Base-by-base conservation (phyloP, 2,888 invertebrate genomes). In the Ectropis crepuscularia region DNA sequence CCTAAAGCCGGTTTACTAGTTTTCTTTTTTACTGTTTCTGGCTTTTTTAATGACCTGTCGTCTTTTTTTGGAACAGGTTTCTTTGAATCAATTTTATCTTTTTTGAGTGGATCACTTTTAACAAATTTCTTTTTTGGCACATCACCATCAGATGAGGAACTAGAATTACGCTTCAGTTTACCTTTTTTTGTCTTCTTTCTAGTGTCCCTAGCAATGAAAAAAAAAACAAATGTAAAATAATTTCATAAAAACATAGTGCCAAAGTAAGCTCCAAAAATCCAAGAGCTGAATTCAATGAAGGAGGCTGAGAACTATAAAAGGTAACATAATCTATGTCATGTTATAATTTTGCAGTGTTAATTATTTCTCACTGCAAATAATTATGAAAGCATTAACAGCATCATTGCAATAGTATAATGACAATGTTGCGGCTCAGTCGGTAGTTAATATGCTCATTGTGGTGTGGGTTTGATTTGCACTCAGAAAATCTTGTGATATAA, bases 91-190 rank as follows among this genome's bases (percentile, higher is more conserved):
- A 76, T 85, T 81, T 90, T 92, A 67, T 90, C 92, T 70, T 86
- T 82, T 81, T 93, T 93, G 12, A 82, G 58, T 42, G 79, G 50
- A 64, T 91, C 91, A 71, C 63, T 79, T 87, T 92, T 93, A 28
- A 88, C 74, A 69, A 94, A 91, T 77, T 94, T 94, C 75, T 94
- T 94, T 79, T 93, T 93, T 38, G 89, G 89, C 46, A 92, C 90
- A 71, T 94, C 95, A 60, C 94, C 94, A 69, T 96, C 96, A 5
- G 96, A 95, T 8, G 95, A 95, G 11, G 94, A 94, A 75, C 94
- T 94, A 0, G 94, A 94, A 76, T 94, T 93, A 42, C 95, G 87
- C 80, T 94, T 94, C 46, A 92, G 80, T 77, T 94, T 94, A 53
- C 92, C 90, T 57, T 93, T 93, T 71, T 91, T 92, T 65, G 74